Evolutionary conservation across 2,888 invertebrate species (phyloP).

Genomic region (Malacosoma neustria): DNA sequence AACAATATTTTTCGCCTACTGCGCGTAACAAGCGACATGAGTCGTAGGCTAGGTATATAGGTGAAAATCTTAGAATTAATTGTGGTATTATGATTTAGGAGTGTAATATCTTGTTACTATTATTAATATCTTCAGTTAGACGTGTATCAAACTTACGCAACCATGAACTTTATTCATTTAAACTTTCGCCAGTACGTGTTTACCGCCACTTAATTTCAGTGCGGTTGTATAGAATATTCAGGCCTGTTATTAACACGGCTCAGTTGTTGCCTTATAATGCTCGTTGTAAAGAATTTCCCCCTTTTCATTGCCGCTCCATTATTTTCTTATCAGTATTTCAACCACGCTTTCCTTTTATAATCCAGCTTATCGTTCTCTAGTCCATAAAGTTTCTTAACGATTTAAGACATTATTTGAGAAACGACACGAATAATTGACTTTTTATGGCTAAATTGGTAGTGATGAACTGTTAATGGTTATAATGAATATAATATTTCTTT

Average conservation of each 20-base stretch:
- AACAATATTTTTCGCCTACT: too few relatives aligned
- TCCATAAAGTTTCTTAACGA: slow-evolving; percentile 57
- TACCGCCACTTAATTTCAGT: background rate
- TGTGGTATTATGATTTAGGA: too few relatives aligned
- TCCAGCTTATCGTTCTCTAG: slow-evolving; percentile 55
- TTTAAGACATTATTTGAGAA: slow-evolving; percentile 44
- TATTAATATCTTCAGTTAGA: slow-evolving; percentile 1
- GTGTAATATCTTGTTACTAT: too few relatives aligned
- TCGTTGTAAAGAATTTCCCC: slow-evolving; percentile 25
- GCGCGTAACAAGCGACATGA: too few relatives aligned
- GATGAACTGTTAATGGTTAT: too few relatives aligned
- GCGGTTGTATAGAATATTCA: background rate
- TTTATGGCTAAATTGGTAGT: background rate
- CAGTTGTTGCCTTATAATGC: slow-evolving; percentile 12
- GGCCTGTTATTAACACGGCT: slow-evolving; percentile 4
- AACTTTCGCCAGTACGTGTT: background rate
- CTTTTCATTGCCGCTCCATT: slow-evolving; percentile 51
- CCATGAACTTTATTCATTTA: background rate
- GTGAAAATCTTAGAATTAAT: too few relatives aligned
- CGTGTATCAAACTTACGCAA: background rate
- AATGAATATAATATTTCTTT: too few relatives aligned
- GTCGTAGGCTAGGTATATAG: too few relatives aligned
- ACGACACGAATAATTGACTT: background rate
- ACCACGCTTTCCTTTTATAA: slow-evolving; percentile 54
- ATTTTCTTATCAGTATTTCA: slow-evolving; percentile 55